Percentiles rank a stretch among this genome's conserved stretches.
These are phyloP conservation scores for Mystacornis crossleyi DNA, from an alignment of 2,113 vertebrate species.

Conservation along the genomic window DNA sequence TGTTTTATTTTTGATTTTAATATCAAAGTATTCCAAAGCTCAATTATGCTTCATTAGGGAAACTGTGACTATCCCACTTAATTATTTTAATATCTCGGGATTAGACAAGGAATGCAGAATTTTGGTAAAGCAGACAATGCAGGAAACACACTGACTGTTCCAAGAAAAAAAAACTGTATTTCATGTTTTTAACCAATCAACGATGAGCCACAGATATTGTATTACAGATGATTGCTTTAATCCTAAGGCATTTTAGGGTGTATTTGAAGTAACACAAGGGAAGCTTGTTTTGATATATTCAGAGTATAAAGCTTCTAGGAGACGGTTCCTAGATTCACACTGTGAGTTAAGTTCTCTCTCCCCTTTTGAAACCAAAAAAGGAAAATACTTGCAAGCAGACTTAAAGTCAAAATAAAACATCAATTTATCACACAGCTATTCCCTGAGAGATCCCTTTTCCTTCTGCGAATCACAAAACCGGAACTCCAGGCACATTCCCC, in stretches of 20 bases:
- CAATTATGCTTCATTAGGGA: slow-evolving; percentile 70
- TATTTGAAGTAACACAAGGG: slow-evolving; percentile 64
- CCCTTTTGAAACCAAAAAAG: background rate
- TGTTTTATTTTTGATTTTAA: slow-evolving; percentile 49
- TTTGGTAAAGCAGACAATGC: slow-evolving; percentile 53
- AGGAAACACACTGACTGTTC: slow-evolving; percentile 36
- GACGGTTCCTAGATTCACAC: slow-evolving; percentile 41
- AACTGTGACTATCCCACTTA: slow-evolving; percentile 68
- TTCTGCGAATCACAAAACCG: background rate
- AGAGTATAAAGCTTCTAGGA: slow-evolving; percentile 34
- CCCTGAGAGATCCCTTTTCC: background rate
- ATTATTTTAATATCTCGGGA: slow-evolving; percentile 72
- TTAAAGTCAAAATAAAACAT: background rate
- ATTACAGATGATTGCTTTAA: slow-evolving; percentile 75
- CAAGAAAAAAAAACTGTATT: slow-evolving; percentile 63
- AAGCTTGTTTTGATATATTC: slow-evolving; percentile 62
- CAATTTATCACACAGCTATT: background rate
- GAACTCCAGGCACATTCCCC: background rate
- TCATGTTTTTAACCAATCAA: slow-evolving; percentile 70
- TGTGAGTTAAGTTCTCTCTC: background rate
- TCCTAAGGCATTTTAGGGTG: slow-evolving; percentile 69
- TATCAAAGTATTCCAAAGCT: slow-evolving; percentile 62
- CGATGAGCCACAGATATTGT: slow-evolving; percentile 54
- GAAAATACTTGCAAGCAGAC: background rate
- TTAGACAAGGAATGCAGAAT: slow-evolving; percentile 67